These are phyloP conservation scores for Lochmaea capreae DNA, from an alignment of 2,888 invertebrate genomes.

Conservation along the genomic window DNA sequence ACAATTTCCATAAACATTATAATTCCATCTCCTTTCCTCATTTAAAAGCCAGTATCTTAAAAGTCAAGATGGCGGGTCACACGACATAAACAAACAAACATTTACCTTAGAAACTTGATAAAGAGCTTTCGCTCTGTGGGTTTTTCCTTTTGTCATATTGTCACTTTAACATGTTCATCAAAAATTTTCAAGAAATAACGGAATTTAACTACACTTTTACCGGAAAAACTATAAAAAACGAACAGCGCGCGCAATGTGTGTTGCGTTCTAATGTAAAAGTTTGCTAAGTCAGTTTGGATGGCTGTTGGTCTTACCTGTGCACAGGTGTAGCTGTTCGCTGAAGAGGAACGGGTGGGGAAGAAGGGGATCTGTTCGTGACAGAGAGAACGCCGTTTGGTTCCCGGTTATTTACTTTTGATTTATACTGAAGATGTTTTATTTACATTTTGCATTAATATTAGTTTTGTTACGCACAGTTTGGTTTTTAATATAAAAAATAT, in stretches of 20 bases:
- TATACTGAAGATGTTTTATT: background rate
- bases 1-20: background rate
- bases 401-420: slow-evolving; percentile 1
- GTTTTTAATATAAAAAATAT: too few relatives aligned
- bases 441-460: background rate
- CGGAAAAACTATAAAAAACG: slow-evolving; percentile 33
- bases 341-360: slow-evolving; percentile 18
- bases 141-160: slow-evolving; percentile 72
- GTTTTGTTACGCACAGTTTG: too few relatives aligned
- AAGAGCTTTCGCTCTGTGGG: slow-evolving; percentile 72
- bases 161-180: slow-evolving; percentile 32
- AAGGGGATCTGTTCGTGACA: slow-evolving; percentile 17
- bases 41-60: slow-evolving; percentile 31
- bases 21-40: background rate
- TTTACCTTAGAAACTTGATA: slow-evolving; percentile 82
- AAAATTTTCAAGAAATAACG: slow-evolving; percentile 7
- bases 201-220: slow-evolving; percentile 28
- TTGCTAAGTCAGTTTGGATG: slow-evolving; percentile 44
- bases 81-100: slow-evolving; percentile 42
- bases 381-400: slow-evolving; percentile 28
- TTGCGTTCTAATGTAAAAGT: slow-evolving; percentile 35
- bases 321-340: slow-evolving; percentile 48
- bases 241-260: slow-evolving; percentile 35
- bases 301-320: slow-evolving; percentile 49
- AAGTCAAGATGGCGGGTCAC: slow-evolving; percentile 50